Conservation (phyloP, 2,113 vertebrate species). For the Ondatra zibethicus region DNA sequence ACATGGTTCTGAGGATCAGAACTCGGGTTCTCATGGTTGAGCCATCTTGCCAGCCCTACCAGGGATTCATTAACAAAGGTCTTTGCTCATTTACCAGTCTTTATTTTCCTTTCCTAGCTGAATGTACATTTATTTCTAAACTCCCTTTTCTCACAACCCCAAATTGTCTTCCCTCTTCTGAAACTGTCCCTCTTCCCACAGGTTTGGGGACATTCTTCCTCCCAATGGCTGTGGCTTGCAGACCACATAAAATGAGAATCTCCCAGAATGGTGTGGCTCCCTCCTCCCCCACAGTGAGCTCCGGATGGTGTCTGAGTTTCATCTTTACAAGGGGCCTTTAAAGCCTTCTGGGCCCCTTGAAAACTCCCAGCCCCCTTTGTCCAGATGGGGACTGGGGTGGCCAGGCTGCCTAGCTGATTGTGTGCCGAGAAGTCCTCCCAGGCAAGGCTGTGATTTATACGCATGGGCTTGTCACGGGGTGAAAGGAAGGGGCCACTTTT, state of each 20-base stretch:
- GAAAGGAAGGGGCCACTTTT: constrained; percentile 86
- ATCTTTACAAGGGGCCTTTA: constrained; percentile 79
- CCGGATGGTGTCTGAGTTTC: constrained; percentile 57
- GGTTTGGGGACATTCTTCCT: background rate
- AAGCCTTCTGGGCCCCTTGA: constrained; percentile 73
- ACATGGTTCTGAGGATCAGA: background rate
- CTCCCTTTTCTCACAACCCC: background rate
- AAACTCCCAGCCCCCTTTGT: constrained; percentile 80
- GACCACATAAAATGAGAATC: constrained; percentile 25
- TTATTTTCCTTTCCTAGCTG: background rate
- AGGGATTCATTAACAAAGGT: background rate
- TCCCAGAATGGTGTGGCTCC: accelerated
- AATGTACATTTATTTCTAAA: background rate
- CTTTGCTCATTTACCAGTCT: background rate
- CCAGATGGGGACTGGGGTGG: constrained; percentile 79
- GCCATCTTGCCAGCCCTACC: background rate
- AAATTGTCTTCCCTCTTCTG: background rate
- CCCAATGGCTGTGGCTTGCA: background rate
- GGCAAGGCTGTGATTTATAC: constrained; percentile 88
- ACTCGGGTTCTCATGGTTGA: no score
- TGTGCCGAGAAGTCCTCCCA: constrained; percentile 80
- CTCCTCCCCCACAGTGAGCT: background rate
- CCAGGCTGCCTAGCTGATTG: constrained; percentile 80
- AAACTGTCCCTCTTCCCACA: accelerated
- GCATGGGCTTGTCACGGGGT: constrained; percentile 83